These are phyloP conservation scores for Riptortus pedestris DNA, from an alignment of 1,140 invertebrate species.

Conservation along the genomic window DNA sequence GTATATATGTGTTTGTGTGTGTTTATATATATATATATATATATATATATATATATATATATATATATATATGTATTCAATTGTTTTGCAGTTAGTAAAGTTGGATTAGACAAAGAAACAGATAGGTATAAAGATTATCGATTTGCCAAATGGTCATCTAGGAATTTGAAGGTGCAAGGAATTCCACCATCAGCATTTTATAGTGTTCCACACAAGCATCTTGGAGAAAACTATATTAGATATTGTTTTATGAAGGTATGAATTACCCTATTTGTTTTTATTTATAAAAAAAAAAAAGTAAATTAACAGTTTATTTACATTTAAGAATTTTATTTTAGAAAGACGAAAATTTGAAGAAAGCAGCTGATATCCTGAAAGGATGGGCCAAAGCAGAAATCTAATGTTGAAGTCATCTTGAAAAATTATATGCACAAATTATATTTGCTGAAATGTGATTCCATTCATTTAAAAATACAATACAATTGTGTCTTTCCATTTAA, in stretches of 20 bases:
- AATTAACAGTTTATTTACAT: background rate
- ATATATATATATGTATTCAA: too few species aligned
- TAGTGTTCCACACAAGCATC: constrained; percentile 61
- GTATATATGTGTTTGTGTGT: too few species aligned
- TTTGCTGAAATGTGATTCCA: too few species aligned
- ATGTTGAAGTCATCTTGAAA: too few species aligned
- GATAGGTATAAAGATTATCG: constrained; percentile 74
- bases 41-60: too few species aligned
- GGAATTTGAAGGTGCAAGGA: constrained; percentile 81
- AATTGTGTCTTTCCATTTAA: too few species aligned
- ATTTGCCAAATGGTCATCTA: constrained; percentile 92
- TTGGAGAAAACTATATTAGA: constrained; percentile 80
- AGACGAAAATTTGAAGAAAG: constrained; percentile 62
- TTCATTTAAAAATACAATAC: too few species aligned
- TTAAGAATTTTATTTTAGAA: constrained; percentile 42
- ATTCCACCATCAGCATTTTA: constrained; percentile 95
- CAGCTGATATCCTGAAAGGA: constrained; percentile 49
- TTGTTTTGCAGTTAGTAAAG: constrained; percentile 31
- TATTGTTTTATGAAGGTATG: constrained; percentile 87
- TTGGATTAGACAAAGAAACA: constrained; percentile 47
- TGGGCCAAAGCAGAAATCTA: constrained; percentile 42
- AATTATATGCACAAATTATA: too few species aligned
- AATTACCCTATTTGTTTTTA: background rate
- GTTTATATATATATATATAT: too few species aligned
- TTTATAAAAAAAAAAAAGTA: background rate